Evolutionary conservation across 2,113 vertebrate genomes (phyloP), one percentile per base, ranked within the genome.

Genomic region (Epinephelus moara): DNA sequence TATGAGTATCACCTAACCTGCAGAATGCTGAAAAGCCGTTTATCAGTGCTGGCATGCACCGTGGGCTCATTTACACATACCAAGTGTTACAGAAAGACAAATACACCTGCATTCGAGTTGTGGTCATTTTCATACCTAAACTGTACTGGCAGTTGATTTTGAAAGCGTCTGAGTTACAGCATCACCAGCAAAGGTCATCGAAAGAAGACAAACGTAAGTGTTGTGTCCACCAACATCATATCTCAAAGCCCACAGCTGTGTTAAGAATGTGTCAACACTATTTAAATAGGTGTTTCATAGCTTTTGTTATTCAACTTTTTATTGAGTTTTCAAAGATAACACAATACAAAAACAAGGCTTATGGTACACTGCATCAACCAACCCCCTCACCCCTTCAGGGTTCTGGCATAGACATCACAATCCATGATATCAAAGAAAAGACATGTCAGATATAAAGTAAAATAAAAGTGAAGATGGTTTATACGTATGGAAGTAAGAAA

Each of bases 211-310:
- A 81, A 78, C 14, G n/a, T 10, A 57, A 69, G 18, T 5, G 13
- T 45, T 82, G 66, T 88, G 64, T 80, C 75, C 56, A 57, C 30
- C 55, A 25, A 12, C n/a, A 37, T 75, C 52, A 80, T 86, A 90
- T 88, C 84, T 87, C 13, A 27, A 59, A 71, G 74, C 56, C 50
- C 80, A 82, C 88, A 90, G 87, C 83, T 88, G 88, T 91, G 84
- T 86, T 86, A 75, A 66, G 72, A 86, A 76, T 84, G 76, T 87
- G 64, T 73, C n/a, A 61, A 84, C 70, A 59, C 80, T 59, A 15
- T 47, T 75, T 70, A 83, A 78, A 85, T 62, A 82, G 50, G 14
- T 82, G 47, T 71, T 55, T 77, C 78, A 64, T 49, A 15, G 62
- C 17, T 23, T 56, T 78, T 30, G 30, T 30, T 30, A 30, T 30